Base-by-base conservation (phyloP, 30 jellyfish, hydroid and myxozoan species). In the Haliclystus octoradiatus region DNA sequence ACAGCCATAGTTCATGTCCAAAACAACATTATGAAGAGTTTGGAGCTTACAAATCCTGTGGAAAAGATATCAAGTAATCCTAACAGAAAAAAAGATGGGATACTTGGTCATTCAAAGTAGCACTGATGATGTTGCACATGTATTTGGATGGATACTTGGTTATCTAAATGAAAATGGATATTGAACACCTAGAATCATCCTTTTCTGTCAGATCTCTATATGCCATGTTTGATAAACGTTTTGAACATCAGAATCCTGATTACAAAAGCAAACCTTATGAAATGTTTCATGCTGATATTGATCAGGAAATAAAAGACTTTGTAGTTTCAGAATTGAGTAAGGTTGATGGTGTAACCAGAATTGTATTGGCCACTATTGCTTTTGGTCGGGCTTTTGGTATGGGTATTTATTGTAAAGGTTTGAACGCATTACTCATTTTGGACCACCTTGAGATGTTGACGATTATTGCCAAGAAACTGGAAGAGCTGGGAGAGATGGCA, bases 361-460 rank as follows among this genome's bases (percentile, higher is more conserved):
- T 67, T 3, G 27, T 33, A 13, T 30, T 67, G 40, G 77, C 77
- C 23, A 67, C 77, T 23, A 34, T 67, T 47, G n/a, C n/a, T n/a
- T n/a, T n/a, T n/a, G n/a, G n/a, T n/a, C n/a, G n/a, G n/a, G 77
- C 77, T 35, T 67, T 67, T 67, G 77, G 77, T 27, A 67, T 67
- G n/a, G n/a, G n/a, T n/a, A n/a, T n/a, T n/a, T n/a, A 67, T 49
- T 33, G 77, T 67, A 23, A 34, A 33, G 67, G 33, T 67, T 33
- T 67, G 35, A 47, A 30, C 40, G 49, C 28, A 49, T 67, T 47
- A 35, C 49, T n/a, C 77, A 67, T 30, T 67, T 34, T 67, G 77
- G 77, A 3, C 77, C 77, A 30, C 77, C 77, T 27, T 5, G 35
- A 3, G 77, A 40, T 66, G 49, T 24, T n/a, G n/a, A n/a, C n/a